phyloP scores from a whole-genome alignment of 1,140 invertebrate species.

The Physella acuta region DNA sequence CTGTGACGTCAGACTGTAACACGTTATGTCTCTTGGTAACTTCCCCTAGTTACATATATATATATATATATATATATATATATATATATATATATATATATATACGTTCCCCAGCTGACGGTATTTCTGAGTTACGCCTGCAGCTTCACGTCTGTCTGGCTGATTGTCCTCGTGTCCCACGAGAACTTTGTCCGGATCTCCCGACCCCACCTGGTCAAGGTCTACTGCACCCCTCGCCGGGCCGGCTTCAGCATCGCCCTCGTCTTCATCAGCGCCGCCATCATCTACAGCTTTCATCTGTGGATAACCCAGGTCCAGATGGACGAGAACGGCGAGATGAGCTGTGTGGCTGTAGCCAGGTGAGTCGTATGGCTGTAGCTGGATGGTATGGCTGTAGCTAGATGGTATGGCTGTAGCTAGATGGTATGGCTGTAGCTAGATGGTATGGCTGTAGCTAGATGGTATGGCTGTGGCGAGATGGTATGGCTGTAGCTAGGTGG shows the following conservation, averaged over 20 bases:
- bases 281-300: constrained; percentile 26
- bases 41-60: too few species aligned
- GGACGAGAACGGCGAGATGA: background rate
- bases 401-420: too few species aligned
- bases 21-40: too few species aligned
- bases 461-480: too few species aligned
- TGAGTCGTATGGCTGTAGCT: too few species aligned
- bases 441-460: too few species aligned
- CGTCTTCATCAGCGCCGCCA: constrained; percentile 11
- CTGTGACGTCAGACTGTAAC: too few species aligned
- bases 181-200: constrained; percentile 46
- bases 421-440: too few species aligned
- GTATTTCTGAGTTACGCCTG: constrained; percentile 46
- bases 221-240: constrained; percentile 23
- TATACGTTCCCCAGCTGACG: constrained; percentile 41
- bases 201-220: constrained; percentile 34
- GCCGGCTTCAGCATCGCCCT: constrained; percentile 12
- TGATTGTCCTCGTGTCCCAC: constrained; percentile 40
- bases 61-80: too few species aligned
- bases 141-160: constrained; percentile 52
- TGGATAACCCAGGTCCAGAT: constrained; percentile 23
- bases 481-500: too few species aligned
- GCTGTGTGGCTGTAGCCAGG: constrained; percentile 22
- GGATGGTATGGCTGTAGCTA: too few species aligned
- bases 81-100: too few species aligned